Evolutionary conservation across 2,888 invertebrate species (phyloP).

Genomic region (Agelastica alni): DNA sequence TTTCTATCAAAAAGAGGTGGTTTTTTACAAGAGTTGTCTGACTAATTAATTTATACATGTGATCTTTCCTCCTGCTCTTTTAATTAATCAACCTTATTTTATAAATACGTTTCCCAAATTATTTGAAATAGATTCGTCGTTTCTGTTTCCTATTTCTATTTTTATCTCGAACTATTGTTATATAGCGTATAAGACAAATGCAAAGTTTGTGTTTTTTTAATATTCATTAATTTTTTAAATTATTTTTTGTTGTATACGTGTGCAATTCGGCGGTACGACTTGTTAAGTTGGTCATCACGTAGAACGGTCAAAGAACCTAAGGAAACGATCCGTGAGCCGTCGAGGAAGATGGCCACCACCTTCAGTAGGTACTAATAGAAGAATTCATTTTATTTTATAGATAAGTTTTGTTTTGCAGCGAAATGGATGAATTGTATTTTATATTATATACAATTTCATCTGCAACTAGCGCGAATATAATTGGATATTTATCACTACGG

Average conservation of each 20-base stretch:
- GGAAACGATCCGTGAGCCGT: slow-evolving; percentile 25
- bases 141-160: no score
- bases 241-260: background rate
- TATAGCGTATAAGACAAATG: no score
- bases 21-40: no score
- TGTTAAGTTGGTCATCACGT: slow-evolving; percentile 20
- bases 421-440: background rate
- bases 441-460: background rate
- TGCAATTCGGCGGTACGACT: slow-evolving; percentile 12
- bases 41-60: no score
- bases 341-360: slow-evolving; percentile 5
- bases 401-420: background rate
- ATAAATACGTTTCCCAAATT: no score
- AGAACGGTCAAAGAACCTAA: slow-evolving; percentile 35
- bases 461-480: background rate
- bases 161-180: no score
- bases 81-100: no score
- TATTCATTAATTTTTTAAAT: background rate
- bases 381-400: background rate
- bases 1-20: no score
- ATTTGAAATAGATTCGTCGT: no score
- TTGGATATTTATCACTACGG: background rate
- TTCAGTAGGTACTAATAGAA: background rate
- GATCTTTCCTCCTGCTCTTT: no score
- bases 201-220: no score